phyloP scores from a whole-genome alignment of 2,797 vertebrate genomes.

The Halcyon chelicuti region DNA sequence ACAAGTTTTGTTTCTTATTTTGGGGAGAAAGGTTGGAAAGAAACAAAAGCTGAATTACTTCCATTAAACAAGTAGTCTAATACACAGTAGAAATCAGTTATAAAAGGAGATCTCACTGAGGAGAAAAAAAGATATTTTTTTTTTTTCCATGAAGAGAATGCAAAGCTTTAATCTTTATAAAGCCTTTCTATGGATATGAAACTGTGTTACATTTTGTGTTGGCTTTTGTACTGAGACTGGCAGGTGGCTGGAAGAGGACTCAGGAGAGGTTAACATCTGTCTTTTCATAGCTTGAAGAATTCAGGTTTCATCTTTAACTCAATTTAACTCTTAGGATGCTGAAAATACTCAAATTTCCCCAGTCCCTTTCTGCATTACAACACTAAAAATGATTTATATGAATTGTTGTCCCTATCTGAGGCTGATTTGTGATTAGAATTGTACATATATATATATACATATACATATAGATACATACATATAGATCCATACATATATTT shows the following conservation, averaged over 20 bases:
- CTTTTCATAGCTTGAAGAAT: constrained; percentile 27
- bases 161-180: constrained; percentile 44
- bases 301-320: constrained; percentile 18
- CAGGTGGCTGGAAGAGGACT: constrained; percentile 44
- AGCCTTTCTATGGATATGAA: constrained; percentile 23
- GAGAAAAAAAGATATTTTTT: not conserved
- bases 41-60: not conserved
- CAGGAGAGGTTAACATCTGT: constrained; percentile 52
- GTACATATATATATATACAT: not conserved
- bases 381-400: not conserved
- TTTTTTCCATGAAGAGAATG: not conserved
- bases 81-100: not conserved
- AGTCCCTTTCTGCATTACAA: not conserved
- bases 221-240: constrained; percentile 37
- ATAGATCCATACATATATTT: not conserved
- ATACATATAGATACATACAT: too few species aligned
- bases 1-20: not conserved
- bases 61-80: not conserved
- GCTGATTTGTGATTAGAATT: not conserved
- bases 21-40: not conserved
- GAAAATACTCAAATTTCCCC: not conserved
- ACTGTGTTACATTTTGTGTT: constrained; percentile 16
- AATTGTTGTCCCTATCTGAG: not conserved
- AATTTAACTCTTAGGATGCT: not conserved
- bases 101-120: not conserved